Percentiles rank a stretch among this genome's conserved stretches.
These are phyloP conservation scores for Cetoscarus ocellatus DNA, from an alignment of 2,797 vertebrate species.

Conservation along the genomic window DNA sequence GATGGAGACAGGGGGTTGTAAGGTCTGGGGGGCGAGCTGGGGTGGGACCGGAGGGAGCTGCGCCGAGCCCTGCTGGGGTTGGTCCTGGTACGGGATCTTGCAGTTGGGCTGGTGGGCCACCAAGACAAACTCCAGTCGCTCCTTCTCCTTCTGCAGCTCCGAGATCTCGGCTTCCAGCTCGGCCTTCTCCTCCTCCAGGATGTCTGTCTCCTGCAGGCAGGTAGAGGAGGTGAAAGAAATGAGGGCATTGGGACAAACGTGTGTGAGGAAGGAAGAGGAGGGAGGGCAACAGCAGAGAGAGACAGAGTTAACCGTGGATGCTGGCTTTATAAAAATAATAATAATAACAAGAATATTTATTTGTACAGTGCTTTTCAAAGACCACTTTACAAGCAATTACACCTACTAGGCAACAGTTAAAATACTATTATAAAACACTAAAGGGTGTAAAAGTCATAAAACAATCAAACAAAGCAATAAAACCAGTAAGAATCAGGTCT, in stretches of 20 bases:
- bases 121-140: constrained; percentile 95
- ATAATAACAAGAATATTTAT: too few species aligned
- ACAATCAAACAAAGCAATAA: too few species aligned
- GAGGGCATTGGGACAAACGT: constrained; percentile 10
- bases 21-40: constrained; percentile 78
- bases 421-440: too few species aligned
- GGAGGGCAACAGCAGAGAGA: constrained; percentile 25
- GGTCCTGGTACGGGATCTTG: constrained; percentile 91
- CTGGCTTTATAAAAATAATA: too few species aligned
- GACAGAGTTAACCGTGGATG: too few species aligned
- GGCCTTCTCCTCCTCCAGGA: constrained; percentile 95
- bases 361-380: too few species aligned
- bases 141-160: constrained; percentile 96
- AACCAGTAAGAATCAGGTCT: too few species aligned
- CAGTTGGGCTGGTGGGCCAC: constrained; percentile 94
- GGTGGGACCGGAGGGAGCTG: constrained; percentile 75
- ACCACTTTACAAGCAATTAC: too few species aligned
- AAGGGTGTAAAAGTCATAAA: too few species aligned
- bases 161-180: constrained; percentile 97
- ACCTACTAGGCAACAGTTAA: too few species aligned
- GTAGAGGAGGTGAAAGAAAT: constrained; percentile 38
- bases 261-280: constrained; percentile 29
- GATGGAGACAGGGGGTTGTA: constrained; percentile 84
- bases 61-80: constrained; percentile 63
- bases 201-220: constrained; percentile 91